These are phyloP conservation scores for Nothoprocta perdicaria DNA, from an alignment of 2,113 vertebrate genomes.

Conservation along the genomic window DNA sequence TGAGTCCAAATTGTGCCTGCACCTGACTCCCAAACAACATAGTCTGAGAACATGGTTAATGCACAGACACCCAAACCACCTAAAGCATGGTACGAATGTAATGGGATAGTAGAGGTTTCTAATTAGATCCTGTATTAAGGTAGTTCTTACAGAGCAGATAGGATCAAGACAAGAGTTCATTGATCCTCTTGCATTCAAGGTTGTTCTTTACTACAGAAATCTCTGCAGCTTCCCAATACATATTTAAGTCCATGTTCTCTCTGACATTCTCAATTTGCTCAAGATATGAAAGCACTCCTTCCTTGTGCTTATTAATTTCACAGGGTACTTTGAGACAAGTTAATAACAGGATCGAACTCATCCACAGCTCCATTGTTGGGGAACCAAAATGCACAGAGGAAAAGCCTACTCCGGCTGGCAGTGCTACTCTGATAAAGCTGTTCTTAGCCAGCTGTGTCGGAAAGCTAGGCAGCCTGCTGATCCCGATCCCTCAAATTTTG, in stretches of 20 bases:
- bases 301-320: constrained; percentile 29
- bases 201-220: constrained; percentile 17
- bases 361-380: neutral
- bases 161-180: neutral
- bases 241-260: neutral
- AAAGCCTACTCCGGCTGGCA: neutral
- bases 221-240: neutral
- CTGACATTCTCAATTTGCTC: constrained; percentile 11
- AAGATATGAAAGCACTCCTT: constrained; percentile 17
- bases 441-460: neutral
- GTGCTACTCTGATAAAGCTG: neutral
- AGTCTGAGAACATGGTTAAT: neutral
- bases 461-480: neutral
- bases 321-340: neutral
- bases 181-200: constrained; percentile 10
- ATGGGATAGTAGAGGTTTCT: neutral
- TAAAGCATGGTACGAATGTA: neutral
- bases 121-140: neutral
- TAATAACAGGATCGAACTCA: neutral
- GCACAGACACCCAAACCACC: neutral
- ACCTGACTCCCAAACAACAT: neutral
- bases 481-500: neutral
- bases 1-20: neutral
- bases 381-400: neutral
- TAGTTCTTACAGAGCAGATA: neutral